These are phyloP conservation scores for Mobula hypostoma DNA, from an alignment of 2,113 vertebrate species.

Conservation along the genomic window DNA sequence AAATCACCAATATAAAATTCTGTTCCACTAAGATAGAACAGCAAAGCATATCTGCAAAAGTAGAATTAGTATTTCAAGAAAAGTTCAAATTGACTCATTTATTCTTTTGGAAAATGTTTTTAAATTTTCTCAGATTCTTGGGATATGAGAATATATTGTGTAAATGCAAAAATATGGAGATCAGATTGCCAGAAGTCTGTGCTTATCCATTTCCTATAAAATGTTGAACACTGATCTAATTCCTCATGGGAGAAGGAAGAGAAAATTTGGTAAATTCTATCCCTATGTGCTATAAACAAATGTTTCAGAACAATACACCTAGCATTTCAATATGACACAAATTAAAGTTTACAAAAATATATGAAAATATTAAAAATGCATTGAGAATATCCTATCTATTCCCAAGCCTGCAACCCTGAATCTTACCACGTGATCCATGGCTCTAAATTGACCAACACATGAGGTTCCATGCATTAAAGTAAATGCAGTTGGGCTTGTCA, in stretches of 20 bases:
- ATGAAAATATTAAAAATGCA: neutral
- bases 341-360: neutral
- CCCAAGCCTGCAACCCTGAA: neutral
- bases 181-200: no score
- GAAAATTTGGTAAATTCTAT: no score
- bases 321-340: neutral
- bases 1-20: neutral
- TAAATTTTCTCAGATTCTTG: no score
- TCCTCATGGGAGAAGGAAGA: no score
- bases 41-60: neutral
- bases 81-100: neutral
- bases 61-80: neutral
- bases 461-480: no score
- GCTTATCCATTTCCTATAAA: neutral
- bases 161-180: neutral
- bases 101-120: neutral
- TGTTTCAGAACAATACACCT: neutral
- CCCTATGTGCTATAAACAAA: neutral
- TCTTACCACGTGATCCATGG: neutral
- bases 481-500: no score
- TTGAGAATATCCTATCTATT: neutral
- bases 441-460: no score
- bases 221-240: neutral
- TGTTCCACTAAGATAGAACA: constrained; percentile 4
- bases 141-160: no score